phyloP scores from a whole-genome alignment of 2,888 invertebrate genomes.

The Cryptophagus acutangulus region DNA sequence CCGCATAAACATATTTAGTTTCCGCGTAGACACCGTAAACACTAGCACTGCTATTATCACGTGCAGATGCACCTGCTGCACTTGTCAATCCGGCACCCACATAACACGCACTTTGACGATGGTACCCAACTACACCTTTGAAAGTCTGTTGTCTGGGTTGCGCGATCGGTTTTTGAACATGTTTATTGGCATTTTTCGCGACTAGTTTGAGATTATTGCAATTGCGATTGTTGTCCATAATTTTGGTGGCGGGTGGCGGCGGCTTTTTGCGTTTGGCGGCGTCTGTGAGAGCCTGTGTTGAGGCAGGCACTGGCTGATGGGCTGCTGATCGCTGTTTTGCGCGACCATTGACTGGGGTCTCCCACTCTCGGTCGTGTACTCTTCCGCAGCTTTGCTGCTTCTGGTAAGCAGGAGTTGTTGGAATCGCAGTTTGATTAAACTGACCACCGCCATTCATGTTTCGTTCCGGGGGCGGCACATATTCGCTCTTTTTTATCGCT shows the following conservation, averaged over 20 bases:
- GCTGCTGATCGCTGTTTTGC: constrained; percentile 34
- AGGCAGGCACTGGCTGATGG: constrained; percentile 42
- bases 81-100: constrained; percentile 30
- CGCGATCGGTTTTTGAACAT: constrained; percentile 4
- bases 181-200: too few relatives aligned
- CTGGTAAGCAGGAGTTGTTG: too few relatives aligned
- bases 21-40: constrained; percentile 47
- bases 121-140: constrained; percentile 36
- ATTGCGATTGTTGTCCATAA: constrained; percentile 8
- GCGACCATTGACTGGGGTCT: constrained; percentile 40
- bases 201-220: not conserved
- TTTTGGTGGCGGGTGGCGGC: constrained; percentile 14
- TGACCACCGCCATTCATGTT: constrained; percentile 45
- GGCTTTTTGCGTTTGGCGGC: constrained; percentile 29
- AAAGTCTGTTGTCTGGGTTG: constrained; percentile 14
- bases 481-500: constrained; percentile 50
- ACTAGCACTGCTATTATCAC: constrained; percentile 34
- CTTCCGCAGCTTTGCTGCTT: constrained; percentile 24
- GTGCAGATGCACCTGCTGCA: too few relatives aligned
- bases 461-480: constrained; percentile 39
- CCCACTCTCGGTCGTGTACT: constrained; percentile 35
- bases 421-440: constrained; percentile 19
- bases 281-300: constrained; percentile 29
- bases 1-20: constrained; percentile 53
- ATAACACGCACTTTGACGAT: constrained; percentile 32